These are phyloP conservation scores for Thunnus maccoyii DNA, from an alignment of 2,113 vertebrate genomes.

Conservation along the genomic window DNA sequence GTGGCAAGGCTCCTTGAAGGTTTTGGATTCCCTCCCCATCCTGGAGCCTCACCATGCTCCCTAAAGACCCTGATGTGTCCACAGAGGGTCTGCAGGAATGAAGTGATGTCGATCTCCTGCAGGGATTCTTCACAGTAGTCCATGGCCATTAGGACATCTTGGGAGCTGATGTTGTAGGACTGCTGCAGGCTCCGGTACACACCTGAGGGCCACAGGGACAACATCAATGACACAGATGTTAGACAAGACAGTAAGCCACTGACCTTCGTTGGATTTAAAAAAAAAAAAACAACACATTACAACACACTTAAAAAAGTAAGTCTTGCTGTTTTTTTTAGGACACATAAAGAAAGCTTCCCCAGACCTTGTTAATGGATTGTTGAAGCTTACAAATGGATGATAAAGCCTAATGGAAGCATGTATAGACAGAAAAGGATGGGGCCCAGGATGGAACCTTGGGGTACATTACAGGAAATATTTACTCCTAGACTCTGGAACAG, in stretches of 20 bases:
- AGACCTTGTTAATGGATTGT: no score
- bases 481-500: no score
- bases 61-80: slow-evolving; percentile 89
- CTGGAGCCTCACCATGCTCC: slow-evolving; percentile 75
- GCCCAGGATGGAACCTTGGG: no score
- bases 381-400: no score
- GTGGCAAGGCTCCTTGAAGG: slow-evolving; percentile 74
- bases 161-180: slow-evolving; percentile 89
- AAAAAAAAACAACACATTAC: not conserved
- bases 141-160: slow-evolving; percentile 93
- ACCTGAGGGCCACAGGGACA: slow-evolving; percentile 72
- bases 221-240: not conserved
- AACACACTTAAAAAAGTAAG: no score
- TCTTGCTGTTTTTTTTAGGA: no score
- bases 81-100: slow-evolving; percentile 94
- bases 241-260: not conserved
- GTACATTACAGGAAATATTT: no score
- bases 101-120: slow-evolving; percentile 95
- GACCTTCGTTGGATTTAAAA: not conserved
- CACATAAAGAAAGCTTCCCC: no score
- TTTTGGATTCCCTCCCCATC: slow-evolving; percentile 30
- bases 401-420: no score
- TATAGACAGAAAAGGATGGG: no score
- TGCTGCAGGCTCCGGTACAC: slow-evolving; percentile 96
- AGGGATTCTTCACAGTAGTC: slow-evolving; percentile 98